Evolutionary conservation across 1,140 invertebrate genomes (phyloP), one percentile per base, ranked within the genome.

Genomic region (Microplitis demolitor): DNA sequence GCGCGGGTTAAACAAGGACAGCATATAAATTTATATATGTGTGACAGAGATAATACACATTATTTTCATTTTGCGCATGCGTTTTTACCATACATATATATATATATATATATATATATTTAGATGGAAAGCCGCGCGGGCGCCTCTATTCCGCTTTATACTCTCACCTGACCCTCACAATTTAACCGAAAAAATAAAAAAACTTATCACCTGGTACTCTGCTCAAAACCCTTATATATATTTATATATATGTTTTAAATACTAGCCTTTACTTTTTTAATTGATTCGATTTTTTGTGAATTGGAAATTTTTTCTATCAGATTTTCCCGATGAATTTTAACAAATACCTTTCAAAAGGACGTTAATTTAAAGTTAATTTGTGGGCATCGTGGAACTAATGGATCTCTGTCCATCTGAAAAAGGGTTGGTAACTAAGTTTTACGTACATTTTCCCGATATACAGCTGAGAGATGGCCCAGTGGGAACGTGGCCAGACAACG

Each of bases 351-450:
- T 6, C 3, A 14, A 24, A 70, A 45, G 11, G 6, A 14, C 35
- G 35, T 6, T 45, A 50, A 45, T 45, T 45, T 11, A 45, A 45
- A 45, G 39, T 45, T 9, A 45, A 45, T 45, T 45, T 45, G 8
- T n/a, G 51, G n/a, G 51, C 16, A 54, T 50, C 53, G 39, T 31
- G 51, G 14, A 24, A 39, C 50, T 67, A 51, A 67, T 67, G 45
- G 50, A 67, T 67, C 16, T 53, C 4, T 8, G 39, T 54, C 8
- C 33, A 50, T 31, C 3, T 4, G 31, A 45, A 69, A 69, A 69
- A 61, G 63, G 71, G 33, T 69, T 69, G 66, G 37, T 73, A 73
- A 69, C 66, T 14, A 68, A 69, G 58, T 73, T 69, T 68, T 56
- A 35, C 35, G n/a, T 53, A 14, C 31, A 53, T 62, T 67, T 69